These are phyloP conservation scores for Enoplosus armatus DNA, from an alignment of 2,797 vertebrate genomes.

Conservation along the genomic window DNA sequence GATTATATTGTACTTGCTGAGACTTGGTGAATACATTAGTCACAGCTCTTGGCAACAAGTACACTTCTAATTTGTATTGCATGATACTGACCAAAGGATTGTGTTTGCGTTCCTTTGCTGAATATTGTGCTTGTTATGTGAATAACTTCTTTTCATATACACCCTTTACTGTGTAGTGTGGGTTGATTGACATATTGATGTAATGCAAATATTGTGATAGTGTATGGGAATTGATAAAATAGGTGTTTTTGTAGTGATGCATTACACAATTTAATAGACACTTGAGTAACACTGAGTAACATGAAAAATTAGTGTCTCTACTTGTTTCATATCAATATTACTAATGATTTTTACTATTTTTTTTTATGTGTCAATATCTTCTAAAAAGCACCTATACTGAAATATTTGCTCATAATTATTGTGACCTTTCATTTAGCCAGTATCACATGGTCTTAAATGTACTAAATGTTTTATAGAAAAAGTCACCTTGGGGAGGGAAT, in stretches of 20 bases:
- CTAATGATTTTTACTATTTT: neutral
- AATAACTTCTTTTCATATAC: neutral
- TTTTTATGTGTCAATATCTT: neutral
- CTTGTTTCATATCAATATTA: neutral
- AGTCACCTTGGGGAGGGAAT: neutral
- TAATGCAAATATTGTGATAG: neutral
- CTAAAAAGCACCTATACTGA: neutral
- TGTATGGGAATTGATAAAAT: neutral
- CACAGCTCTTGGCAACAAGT: conserved; percentile 14
- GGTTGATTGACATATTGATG: neutral
- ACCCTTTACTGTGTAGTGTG: neutral
- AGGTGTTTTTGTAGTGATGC: neutral
- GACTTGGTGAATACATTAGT: conserved; percentile 1
- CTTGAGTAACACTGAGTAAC: neutral
- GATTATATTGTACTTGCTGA: neutral
- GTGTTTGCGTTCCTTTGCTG: neutral
- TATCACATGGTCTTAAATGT: neutral
- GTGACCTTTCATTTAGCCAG: neutral
- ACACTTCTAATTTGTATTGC: neutral
- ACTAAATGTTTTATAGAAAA: neutral
- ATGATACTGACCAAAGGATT: neutral
- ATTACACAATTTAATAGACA: neutral
- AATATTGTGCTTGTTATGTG: neutral
- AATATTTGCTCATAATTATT: neutral
- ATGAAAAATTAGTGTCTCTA: neutral